phyloP scores from a whole-genome alignment of 2,113 vertebrate species.

The Zosterops japonicus region DNA sequence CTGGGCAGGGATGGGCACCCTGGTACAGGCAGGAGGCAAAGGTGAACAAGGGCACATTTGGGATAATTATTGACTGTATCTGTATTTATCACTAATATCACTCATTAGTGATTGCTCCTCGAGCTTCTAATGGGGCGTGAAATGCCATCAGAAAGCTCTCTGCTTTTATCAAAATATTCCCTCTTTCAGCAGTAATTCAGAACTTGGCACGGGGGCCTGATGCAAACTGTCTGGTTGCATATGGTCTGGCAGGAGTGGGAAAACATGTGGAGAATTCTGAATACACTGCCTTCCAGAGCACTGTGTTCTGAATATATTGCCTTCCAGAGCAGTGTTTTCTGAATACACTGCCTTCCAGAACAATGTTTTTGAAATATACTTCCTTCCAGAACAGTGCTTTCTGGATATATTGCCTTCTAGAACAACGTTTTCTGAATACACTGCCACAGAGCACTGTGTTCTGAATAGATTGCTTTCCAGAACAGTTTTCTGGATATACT shows the following conservation, averaged over 20 bases:
- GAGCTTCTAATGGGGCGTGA: constrained; percentile 7
- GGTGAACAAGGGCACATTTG: background rate
- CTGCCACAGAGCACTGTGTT: background rate
- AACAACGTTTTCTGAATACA: background rate
- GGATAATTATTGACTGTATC: background rate
- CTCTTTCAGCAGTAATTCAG: background rate
- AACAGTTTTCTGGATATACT: background rate
- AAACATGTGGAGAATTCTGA: constrained; percentile 32
- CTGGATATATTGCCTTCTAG: background rate
- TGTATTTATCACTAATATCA: background rate
- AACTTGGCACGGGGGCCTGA: background rate
- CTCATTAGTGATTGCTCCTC: background rate
- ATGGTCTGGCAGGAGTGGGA: background rate
- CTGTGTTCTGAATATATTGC: background rate
- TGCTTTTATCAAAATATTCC: constrained; percentile 18
- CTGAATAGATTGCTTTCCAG: background rate
- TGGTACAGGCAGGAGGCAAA: constrained; percentile 18
- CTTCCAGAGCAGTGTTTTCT: background rate
- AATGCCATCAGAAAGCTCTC: constrained; percentile 14
- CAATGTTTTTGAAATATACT: background rate
- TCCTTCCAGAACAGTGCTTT: background rate
- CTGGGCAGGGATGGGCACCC: constrained; percentile 1
- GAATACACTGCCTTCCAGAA: background rate
- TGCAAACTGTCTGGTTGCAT: constrained; percentile 20
- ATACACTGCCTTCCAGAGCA: background rate